These are phyloP conservation scores for Hemistola chrysoprasaria DNA, from an alignment of 2,888 invertebrate genomes.

Conservation along the genomic window DNA sequence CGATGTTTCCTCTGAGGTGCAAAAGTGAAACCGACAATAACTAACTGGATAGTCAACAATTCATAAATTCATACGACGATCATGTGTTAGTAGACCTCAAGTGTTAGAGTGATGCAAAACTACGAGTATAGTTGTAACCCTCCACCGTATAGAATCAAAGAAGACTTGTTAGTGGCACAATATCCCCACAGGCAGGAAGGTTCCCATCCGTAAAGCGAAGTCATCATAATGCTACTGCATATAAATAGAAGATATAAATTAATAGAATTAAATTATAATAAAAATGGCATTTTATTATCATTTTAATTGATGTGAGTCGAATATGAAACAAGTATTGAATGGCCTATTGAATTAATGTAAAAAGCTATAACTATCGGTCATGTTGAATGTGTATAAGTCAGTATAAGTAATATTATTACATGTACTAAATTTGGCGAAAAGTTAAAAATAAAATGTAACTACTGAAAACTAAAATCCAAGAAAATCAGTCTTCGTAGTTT, in stretches of 20 bases:
- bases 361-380: slow-evolving; percentile 7
- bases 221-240: slow-evolving; percentile 66
- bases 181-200: slow-evolving; percentile 82
- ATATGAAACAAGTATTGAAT: slow-evolving; percentile 3
- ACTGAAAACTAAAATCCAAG: too few species aligned
- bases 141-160: slow-evolving; percentile 64
- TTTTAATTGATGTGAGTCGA: slow-evolving; percentile 6
- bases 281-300: slow-evolving; percentile 19
- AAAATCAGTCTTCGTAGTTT: too few species aligned
- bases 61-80: slow-evolving; percentile 33
- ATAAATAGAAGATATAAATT: slow-evolving; percentile 17
- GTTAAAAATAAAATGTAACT: too few species aligned
- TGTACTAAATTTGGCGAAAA: too few species aligned
- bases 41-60: slow-evolving; percentile 46
- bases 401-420: not conserved
- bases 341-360: slow-evolving; percentile 5
- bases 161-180: slow-evolving; percentile 70
- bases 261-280: slow-evolving; percentile 32
- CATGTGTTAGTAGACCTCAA: slow-evolving; percentile 57
- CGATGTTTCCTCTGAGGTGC: slow-evolving; percentile 80
- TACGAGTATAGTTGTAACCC: slow-evolving; percentile 58
- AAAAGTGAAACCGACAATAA: slow-evolving; percentile 77
- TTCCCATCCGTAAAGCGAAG: slow-evolving; percentile 81
- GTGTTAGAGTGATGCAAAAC: slow-evolving; percentile 61
- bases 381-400: not conserved